Conservation (phyloP, 1,140 invertebrate genomes). For the Parapsyche elsis region DNA sequence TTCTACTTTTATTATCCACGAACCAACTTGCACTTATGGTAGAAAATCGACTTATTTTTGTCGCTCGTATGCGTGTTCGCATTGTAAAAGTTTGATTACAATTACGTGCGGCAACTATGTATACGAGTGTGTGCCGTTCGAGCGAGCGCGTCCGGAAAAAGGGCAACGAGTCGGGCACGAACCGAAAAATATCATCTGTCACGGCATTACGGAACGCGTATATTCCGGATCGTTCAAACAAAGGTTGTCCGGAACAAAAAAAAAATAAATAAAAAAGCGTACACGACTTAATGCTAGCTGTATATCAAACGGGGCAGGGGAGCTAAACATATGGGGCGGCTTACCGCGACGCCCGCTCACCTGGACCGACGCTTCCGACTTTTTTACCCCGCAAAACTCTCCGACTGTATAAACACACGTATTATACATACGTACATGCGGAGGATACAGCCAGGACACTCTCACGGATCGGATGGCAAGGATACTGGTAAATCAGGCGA, state of each 20-base stretch:
- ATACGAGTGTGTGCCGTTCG: too few relatives aligned
- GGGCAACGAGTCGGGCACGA: background rate
- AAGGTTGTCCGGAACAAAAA: background rate
- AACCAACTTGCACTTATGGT: too few relatives aligned
- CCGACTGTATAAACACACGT: background rate
- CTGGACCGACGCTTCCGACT: background rate
- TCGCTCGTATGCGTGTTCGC: too few relatives aligned
- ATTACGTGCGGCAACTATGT: too few relatives aligned
- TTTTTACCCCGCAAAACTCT: background rate
- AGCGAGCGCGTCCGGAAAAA: background rate
- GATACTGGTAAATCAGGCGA: background rate
- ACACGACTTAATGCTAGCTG: slow-evolving; percentile 23
- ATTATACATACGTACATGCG: background rate
- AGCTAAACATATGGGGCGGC: slow-evolving; percentile 9
- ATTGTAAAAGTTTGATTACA: too few relatives aligned
- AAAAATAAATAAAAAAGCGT: background rate
- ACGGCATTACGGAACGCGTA: slow-evolving; percentile 12
- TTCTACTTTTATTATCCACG: too few relatives aligned
- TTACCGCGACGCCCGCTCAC: slow-evolving; percentile 18
- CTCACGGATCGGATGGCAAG: background rate
- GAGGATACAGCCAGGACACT: background rate
- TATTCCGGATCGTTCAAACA: slow-evolving; percentile 7
- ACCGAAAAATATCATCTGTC: slow-evolving; percentile 2
- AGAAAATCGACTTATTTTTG: too few relatives aligned
- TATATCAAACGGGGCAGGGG: slow-evolving; percentile 1